phyloP scores from a whole-genome alignment of 2,888 invertebrate genomes.

The Leuctra nigra region DNA sequence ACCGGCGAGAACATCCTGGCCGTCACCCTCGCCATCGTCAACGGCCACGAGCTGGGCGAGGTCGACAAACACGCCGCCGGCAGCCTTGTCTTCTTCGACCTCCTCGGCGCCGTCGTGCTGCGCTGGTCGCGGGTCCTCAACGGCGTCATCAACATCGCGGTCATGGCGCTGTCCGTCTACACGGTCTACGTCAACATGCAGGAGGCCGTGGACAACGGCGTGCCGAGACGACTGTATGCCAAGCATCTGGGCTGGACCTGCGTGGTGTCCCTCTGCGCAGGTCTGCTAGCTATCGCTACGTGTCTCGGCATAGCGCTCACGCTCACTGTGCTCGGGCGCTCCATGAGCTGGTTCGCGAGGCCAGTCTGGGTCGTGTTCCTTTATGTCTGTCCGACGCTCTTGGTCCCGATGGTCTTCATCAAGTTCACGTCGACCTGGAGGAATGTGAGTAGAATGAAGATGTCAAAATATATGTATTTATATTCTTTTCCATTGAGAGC shows the following conservation, averaged over 20 bases:
- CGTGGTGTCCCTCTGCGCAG: slow-evolving; percentile 8
- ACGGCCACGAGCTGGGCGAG: slow-evolving; percentile 38
- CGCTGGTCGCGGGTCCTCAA: slow-evolving; percentile 54
- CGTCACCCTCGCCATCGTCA: slow-evolving; percentile 54
- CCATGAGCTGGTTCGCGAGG: slow-evolving; percentile 67
- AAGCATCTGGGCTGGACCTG: slow-evolving; percentile 20
- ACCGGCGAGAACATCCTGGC: slow-evolving; percentile 86
- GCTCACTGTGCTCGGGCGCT: slow-evolving; percentile 49
- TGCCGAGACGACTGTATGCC: slow-evolving; percentile 32
- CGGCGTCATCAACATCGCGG: slow-evolving; percentile 45
- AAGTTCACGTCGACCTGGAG: too few species aligned
- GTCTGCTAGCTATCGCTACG: slow-evolving; percentile 17
- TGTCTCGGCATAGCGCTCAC: slow-evolving; percentile 41
- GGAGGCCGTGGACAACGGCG: not conserved
- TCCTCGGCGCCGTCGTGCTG: slow-evolving; percentile 67
- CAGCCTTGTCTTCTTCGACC: slow-evolving; percentile 70
- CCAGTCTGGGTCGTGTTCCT: slow-evolving; percentile 64
- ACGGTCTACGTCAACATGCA: slow-evolving; percentile 45
- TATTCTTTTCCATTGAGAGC: too few species aligned
- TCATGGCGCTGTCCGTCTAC: slow-evolving; percentile 46
- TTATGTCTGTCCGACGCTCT: slow-evolving; percentile 58
- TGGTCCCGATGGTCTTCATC: slow-evolving; percentile 45
- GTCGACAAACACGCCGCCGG: slow-evolving; percentile 47
- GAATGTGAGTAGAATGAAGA: too few species aligned
- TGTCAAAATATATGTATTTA: too few species aligned